Evolutionary conservation across 2,888 invertebrate species (phyloP).

Genomic region (Acanthosepion esculentum): DNA sequence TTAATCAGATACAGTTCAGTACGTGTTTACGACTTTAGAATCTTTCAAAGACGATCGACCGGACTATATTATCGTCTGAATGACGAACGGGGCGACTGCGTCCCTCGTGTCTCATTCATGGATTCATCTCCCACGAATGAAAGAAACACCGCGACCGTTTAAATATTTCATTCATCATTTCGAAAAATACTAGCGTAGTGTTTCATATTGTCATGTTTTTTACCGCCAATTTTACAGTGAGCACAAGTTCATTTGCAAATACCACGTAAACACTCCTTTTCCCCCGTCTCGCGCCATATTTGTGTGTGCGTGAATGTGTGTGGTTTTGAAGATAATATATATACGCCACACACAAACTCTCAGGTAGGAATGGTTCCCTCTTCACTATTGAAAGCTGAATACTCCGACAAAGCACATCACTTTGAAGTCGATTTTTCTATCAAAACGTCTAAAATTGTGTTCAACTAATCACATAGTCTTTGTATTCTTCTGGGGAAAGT

Average conservation of each 20-base stretch:
- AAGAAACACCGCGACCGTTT: no score
- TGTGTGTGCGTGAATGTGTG: neutral
- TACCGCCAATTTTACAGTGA: neutral
- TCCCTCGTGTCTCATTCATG: neutral
- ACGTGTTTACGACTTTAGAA: slow-evolving; percentile 11
- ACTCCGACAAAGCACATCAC: neutral
- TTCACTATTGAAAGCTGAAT: neutral
- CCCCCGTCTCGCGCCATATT: neutral
- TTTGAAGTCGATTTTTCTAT: neutral
- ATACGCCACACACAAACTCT: neutral
- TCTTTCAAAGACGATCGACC: neutral
- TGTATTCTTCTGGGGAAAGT: neutral
- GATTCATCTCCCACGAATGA: neutral
- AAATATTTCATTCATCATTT: slow-evolving; percentile 21
- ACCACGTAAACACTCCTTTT: neutral
- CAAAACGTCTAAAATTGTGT: neutral
- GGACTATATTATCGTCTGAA: neutral
- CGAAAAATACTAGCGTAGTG: slow-evolving; percentile 16
- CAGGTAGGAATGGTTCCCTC: neutral
- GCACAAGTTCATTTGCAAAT: no score
- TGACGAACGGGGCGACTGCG: slow-evolving; percentile 33
- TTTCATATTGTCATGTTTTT: neutral
- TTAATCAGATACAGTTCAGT: neutral
- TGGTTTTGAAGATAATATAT: neutral
- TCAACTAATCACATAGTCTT: neutral